phyloP scores from a whole-genome alignment of 1,140 invertebrate species.

The Cyrtorhinus lividipennis region DNA sequence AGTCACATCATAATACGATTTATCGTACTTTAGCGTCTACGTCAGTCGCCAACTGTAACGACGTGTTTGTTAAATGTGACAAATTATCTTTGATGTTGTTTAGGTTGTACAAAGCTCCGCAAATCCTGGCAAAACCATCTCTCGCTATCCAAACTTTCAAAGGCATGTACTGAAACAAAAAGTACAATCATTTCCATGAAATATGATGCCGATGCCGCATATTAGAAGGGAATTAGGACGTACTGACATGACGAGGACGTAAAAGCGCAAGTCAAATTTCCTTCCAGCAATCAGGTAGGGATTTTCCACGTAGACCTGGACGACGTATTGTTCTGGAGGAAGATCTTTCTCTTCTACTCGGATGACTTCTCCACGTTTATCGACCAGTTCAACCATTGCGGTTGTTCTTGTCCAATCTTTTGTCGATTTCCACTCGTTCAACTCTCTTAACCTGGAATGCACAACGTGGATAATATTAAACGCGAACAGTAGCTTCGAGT shows the following conservation, averaged over 20 bases:
- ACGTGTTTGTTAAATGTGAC: constrained; percentile 44
- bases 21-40: not conserved
- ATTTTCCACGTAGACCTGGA: constrained; percentile 43
- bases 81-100: constrained; percentile 33
- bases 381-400: constrained; percentile 13
- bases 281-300: constrained; percentile 47
- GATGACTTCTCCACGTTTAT: constrained; percentile 15
- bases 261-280: constrained; percentile 46
- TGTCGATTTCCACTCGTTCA: constrained; percentile 28
- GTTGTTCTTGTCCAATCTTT: constrained; percentile 16
- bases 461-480: too few relatives aligned
- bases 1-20: too few relatives aligned
- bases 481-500: too few relatives aligned
- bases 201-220: not conserved
- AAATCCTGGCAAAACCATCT: constrained; percentile 44
- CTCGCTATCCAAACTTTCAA: constrained; percentile 46
- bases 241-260: constrained; percentile 41
- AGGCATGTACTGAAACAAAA: constrained; percentile 34
- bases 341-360: constrained; percentile 14
- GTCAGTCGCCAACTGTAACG: constrained; percentile 34
- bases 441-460: constrained; percentile 28
- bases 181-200: not conserved
- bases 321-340: constrained; percentile 30
- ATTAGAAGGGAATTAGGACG: constrained; percentile 6
- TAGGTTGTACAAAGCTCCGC: constrained; percentile 41